Conservation (phyloP, 2,888 invertebrate species). For the Pantelozetes paolii region DNA sequence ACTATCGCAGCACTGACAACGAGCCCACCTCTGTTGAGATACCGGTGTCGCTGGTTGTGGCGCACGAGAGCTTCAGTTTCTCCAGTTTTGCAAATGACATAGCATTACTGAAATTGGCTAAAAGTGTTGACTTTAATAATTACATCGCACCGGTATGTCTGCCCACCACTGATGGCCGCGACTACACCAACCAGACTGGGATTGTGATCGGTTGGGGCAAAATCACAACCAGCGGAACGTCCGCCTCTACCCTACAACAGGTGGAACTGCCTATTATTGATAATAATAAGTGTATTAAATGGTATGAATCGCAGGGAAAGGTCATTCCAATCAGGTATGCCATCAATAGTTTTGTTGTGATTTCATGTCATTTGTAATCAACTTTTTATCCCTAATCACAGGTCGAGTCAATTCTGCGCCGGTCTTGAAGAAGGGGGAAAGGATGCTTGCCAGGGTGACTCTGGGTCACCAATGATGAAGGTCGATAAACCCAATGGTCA, state of each 20-base stretch:
- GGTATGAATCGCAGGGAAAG: constrained; percentile 72
- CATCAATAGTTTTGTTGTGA: constrained; percentile 49
- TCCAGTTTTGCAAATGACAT: constrained; percentile 59
- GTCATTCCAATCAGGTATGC: constrained; percentile 62
- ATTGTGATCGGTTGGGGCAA: constrained; percentile 44
- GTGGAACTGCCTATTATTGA: constrained; percentile 68
- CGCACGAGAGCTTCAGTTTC: constrained; percentile 62
- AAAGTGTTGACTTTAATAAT: constrained; percentile 31
- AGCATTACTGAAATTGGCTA: constrained; percentile 64
- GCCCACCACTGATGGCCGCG: constrained; percentile 8
- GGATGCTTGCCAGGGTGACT: constrained; percentile 58
- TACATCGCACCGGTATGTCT: constrained; percentile 42
- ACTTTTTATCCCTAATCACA: background rate
- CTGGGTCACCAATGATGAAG: constrained; percentile 75
- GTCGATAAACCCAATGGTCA: constrained; percentile 55
- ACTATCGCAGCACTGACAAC: background rate
- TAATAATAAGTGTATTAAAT: constrained; percentile 67
- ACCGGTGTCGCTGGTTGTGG: constrained; percentile 54
- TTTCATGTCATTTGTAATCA: background rate
- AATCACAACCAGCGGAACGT: constrained; percentile 14
- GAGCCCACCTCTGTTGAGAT: constrained; percentile 3
- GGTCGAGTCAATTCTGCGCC: constrained; percentile 59
- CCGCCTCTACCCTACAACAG: constrained; percentile 66
- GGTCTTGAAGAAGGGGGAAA: constrained; percentile 49
- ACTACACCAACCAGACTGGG: constrained; percentile 18